Evolutionary conservation across 1,140 invertebrate genomes (phyloP), one percentile per base, ranked within the genome.

Genomic region (Bacillus rossius): DNA sequence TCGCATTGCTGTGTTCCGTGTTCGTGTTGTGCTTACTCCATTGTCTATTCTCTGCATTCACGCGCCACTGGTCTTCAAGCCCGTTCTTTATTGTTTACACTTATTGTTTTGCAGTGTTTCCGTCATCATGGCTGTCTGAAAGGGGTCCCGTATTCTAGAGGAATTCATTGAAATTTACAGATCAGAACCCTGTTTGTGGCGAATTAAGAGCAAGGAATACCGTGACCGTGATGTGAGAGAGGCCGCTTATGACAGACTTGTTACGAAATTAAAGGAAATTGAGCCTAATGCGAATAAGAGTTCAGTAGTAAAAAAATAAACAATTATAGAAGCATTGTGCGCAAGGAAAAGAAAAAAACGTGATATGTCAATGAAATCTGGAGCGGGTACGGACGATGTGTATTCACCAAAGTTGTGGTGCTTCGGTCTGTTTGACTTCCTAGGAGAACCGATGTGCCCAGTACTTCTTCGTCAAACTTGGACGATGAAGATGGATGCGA

Each of bases 381-480:
- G n/a, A n/a, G n/a, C n/a, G n/a, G n/a, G n/a, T n/a, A n/a, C n/a
- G n/a, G n/a, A n/a, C n/a, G n/a, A n/a, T n/a, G n/a, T n/a, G n/a
- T n/a, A n/a, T n/a, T n/a, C n/a, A n/a, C n/a, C n/a, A n/a, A n/a
- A n/a, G n/a, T n/a, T n/a, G n/a, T n/a, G n/a, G n/a, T 69, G 67
- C 55, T 71, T 57, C 43, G 43, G 66, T 66, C 61, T 69, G 29
- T 63, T 69, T 17, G 43, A 59, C 59, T 69, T 69, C 55, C 16
- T 65, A 17, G 4, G 58, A 41, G 66, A 70, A 65, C 68, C 67
- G 20, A 20, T 13, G 42, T 26, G 40, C 25, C 59, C 16, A 25
- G 37, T 22, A 26, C 17, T 17, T 62, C 57, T 54, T 45, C 19
- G 26, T 49, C 38, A 14, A 61, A 61, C 23, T 34, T 61, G 26